Evolutionary conservation across 2,888 invertebrate genomes (phyloP), one percentile per base, ranked within the genome.

Genomic region (Synergus gifuensis): DNA sequence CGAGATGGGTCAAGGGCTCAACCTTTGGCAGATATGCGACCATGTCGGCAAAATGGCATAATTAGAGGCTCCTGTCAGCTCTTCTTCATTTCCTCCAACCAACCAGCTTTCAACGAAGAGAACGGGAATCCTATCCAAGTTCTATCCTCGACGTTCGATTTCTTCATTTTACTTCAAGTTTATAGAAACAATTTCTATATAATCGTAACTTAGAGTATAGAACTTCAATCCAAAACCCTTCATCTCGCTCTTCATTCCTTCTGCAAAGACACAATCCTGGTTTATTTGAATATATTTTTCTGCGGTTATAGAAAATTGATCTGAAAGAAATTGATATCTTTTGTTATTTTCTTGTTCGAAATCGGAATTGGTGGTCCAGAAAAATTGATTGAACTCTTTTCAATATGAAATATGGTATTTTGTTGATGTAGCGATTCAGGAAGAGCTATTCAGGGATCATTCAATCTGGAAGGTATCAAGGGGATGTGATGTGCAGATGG

Each of bases 361-460:
- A 64, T 9, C 42, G 16, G 64, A 73, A 8, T 22, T 69, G 49
- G n/a, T 36, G 69, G 49, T 73, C 28, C 49, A 9, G 36, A 49
- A 54, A 28, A 73, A 40, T 36, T 36, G 69, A 73, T 54, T 73
- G 36, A 54, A 54, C 36, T 49, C 69, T 73, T 49, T 54, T 73
- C 69, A 73, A 54, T 54, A 54, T 73, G 69, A 73, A 73, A 73
- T 73, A 73, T 54, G 69, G 69, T 28, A 28, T 73, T 73, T 54
- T 73, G 69, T 73, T 73, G 69, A 49, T 44, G 46, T 46, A 49
- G 67, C 49, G 69, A 73, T 54, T 54, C 54, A 54, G 54, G 54
- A 73, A 54, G 54, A 73, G 69, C 69, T 46, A 49, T 73, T 73
- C n/a, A 60, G 49, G 67, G 49, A 49, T 54, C 49, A 28, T 73